These are phyloP conservation scores for Teleiodes luculella DNA, from an alignment of 2,888 invertebrate genomes.

Conservation along the genomic window DNA sequence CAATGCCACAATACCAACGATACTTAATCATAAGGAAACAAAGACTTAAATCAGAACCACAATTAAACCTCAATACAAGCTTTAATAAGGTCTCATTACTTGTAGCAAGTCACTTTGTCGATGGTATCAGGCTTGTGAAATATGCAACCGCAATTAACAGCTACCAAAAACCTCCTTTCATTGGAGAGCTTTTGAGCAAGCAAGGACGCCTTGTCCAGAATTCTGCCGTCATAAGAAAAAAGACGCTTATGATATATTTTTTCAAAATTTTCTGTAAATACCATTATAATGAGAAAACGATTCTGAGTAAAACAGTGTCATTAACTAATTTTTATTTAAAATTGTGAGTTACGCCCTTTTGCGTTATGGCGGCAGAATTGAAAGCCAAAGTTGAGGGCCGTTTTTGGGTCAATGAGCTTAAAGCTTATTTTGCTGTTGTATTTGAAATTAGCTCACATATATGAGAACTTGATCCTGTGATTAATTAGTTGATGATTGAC, in stretches of 20 bases:
- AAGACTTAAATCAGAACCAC: neutral
- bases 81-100: constrained; percentile 19
- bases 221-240: neutral
- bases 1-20: too few species aligned
- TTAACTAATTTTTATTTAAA: too few species aligned
- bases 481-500: too few species aligned
- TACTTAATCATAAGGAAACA: neutral
- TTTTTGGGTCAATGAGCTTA: too few species aligned
- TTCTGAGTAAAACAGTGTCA: too few species aligned
- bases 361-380: too few species aligned
- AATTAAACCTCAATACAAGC: neutral
- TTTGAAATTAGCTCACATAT: too few species aligned
- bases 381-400: too few species aligned
- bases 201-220: constrained; percentile 12
- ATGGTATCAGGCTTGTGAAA: constrained; percentile 36
- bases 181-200: constrained; percentile 38
- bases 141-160: constrained; percentile 51
- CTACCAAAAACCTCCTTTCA: constrained; percentile 47
- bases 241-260: neutral
- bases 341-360: too few species aligned
- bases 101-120: constrained; percentile 26
- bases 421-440: too few species aligned
- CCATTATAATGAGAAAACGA: too few species aligned
- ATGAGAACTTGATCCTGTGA: too few species aligned
- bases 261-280: neutral